Evolutionary conservation across 2,113 vertebrate genomes (phyloP), one percentile per base, ranked within the genome.

Genomic region (Origma solitaria): DNA sequence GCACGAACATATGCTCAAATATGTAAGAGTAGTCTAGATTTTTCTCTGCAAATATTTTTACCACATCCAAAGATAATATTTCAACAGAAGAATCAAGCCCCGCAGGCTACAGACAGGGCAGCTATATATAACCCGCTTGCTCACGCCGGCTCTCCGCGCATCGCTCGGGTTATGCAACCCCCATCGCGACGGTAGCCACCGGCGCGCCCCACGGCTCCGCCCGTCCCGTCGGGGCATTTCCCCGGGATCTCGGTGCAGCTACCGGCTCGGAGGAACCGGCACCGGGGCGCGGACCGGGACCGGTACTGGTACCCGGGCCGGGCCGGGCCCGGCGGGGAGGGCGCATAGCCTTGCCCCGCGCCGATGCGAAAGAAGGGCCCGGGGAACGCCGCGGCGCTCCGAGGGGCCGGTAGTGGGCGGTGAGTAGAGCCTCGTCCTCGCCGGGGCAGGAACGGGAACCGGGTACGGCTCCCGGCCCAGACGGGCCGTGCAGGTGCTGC

Each of bases 11-110:
- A 92, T 92, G 96, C 91, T 95, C 95, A 95, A 95, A 96, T 95
- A 92, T 96, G 96, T 91, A 91, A 58, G 83, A 79, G 81, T 71
- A 73, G 91, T 97, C 96, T 95, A 94, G 94, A 95, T 95, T 95
- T 95, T 96, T 95, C 96, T 95, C 89, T 92, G 83, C 83, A 94
- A 95, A 95, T 95, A 95, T 95, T 97, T 96, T 96, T 95, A 95
- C 94, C 92, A 38, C 96, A 95, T 96, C 96, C 96, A 97, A 97
- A 96, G 95, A 96, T 97, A 96, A 97, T 96, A 97, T 97, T 97
- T 95, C 96, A 97, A 95, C 94, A 95, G 91, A 95, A 97, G 96
- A 96, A 94, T 95, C 95, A 94, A 96, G 91, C 92, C 95, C 95
- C 95, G 89, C 96, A 82, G 96, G 96, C 95, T 96, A 95, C 93